Percentiles rank a stretch among this genome's conserved stretches.
Conservation (phyloP, 2,888 invertebrate species). For the Stenodema calcarata region DNA sequence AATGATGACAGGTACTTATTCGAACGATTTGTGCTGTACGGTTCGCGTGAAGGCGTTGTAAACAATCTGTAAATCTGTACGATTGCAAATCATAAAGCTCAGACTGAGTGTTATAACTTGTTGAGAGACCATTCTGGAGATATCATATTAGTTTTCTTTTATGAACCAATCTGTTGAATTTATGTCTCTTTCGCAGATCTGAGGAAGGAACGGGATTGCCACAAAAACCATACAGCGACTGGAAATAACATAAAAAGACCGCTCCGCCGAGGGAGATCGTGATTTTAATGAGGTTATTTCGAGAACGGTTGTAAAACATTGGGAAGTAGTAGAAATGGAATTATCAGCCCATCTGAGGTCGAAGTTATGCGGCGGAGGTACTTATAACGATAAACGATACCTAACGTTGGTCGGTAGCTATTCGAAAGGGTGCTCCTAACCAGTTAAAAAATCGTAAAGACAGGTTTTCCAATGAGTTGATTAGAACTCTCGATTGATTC, state of each 20-base stretch:
- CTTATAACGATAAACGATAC: neutral
- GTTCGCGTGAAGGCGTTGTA: too few relatives aligned
- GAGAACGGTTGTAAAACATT: neutral
- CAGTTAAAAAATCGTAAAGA: neutral
- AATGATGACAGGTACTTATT: too few relatives aligned
- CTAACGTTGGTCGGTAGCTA: neutral
- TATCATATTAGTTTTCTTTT: neutral
- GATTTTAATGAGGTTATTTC: constrained; percentile 11
- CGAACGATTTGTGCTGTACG: too few relatives aligned
- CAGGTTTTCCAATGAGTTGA: too few relatives aligned
- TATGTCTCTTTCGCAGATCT: neutral
- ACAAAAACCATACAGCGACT: neutral
- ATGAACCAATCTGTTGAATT: neutral
- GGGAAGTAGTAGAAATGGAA: neutral
- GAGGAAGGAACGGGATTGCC: neutral
- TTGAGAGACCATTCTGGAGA: neutral
- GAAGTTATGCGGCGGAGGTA: constrained; percentile 7
- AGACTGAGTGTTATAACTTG: neutral
- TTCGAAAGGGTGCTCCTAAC: neutral
- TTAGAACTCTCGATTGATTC: too few relatives aligned
- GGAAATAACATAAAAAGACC: neutral
- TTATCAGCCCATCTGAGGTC: neutral
- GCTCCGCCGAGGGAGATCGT: neutral
- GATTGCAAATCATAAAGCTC: too few relatives aligned
- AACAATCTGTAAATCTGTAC: too few relatives aligned